Base-by-base conservation (phyloP, 2,113 vertebrate species). In the Leucoraja erinaceus region DNA sequence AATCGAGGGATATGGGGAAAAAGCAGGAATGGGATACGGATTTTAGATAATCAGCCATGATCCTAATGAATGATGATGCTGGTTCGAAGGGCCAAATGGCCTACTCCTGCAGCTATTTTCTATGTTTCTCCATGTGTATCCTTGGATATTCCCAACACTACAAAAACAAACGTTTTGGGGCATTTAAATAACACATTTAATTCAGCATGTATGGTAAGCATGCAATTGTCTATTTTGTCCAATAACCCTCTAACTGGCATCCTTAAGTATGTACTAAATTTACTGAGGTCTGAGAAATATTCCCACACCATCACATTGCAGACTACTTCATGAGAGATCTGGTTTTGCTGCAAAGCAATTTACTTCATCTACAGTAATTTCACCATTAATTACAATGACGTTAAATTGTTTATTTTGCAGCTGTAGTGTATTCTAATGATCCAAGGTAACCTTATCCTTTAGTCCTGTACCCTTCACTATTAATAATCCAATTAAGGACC, bases 341-440 rank as follows among this genome's bases (percentile, higher is more conserved):
- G 14, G 16, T 70, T 66, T 63, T 25, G 86, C 31, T 90, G 20
- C 20, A 47, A 72, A 9, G 66, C 79, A 83, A 54, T 83, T 47
- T 56, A 8, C 6, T 83, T 33, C 31, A 22, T 54, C 33, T 83
- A 8, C 20, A 83, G 47, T 20, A 33, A 91, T 38, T 70, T 47
- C 66, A 38, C 88, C 16, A 70, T 70, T 91, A 72, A 70, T 70
- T 72, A 70, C 33, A 11, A 47, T 91, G 66, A 91, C 33, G 47
- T 72, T 70, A 91, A 70, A 91, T 70, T 91, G 88, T 72, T 91
- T 91, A 70, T 68, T 70, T 70, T 91, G 88, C 28, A 88, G 83
- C 66, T 91, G 63, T 18, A 47, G 16, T 38, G 31, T 72, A 22
- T 70, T 72, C 16, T 91, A 47, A 72, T 72, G 88, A 91, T 91